phyloP scores from a whole-genome alignment of 2,888 invertebrate genomes.

The Podabrus alpinus region DNA sequence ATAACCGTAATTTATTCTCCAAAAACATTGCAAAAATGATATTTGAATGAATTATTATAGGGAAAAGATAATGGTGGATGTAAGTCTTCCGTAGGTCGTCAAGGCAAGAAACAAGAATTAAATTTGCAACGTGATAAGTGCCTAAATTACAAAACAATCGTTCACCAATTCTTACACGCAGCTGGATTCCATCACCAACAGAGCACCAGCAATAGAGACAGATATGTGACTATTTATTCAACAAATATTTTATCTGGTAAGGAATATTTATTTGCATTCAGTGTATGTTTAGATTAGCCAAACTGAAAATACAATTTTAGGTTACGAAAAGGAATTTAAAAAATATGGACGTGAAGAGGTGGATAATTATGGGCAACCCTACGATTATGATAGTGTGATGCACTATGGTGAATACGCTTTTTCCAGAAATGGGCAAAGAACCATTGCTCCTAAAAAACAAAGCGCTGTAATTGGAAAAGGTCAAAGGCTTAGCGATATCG shows the following conservation, averaged over 20 bases:
- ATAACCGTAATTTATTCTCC: conserved; percentile 1
- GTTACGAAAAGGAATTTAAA: conserved; percentile 65
- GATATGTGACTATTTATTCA: conserved; percentile 73
- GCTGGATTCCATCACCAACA: conserved; percentile 86
- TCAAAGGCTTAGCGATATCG: conserved; percentile 61
- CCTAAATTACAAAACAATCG: conserved; percentile 66
- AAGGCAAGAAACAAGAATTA: conserved; percentile 17
- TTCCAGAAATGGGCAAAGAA: conserved; percentile 67
- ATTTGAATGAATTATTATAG: background rate
- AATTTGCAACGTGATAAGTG: conserved; percentile 58
- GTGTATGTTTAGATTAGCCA: too few relatives aligned
- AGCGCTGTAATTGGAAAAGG: conserved; percentile 60
- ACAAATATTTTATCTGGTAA: conserved; percentile 64
- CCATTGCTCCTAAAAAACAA: conserved; percentile 58
- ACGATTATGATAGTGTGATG: conserved; percentile 75
- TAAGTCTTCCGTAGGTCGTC: conserved; percentile 21
- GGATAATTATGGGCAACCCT: conserved; percentile 67
- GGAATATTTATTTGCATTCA: conserved; percentile 28
- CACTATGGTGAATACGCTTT: conserved; percentile 73
- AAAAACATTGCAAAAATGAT: too few relatives aligned
- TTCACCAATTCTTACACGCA: conserved; percentile 80
- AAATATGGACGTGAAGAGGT: conserved; percentile 69
- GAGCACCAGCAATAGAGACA: conserved; percentile 75
- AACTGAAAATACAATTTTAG: too few relatives aligned
- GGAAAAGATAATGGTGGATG: conserved; percentile 19